Base-by-base conservation (phyloP, 1,140 invertebrate species). In the Bombus fervidus region DNA sequence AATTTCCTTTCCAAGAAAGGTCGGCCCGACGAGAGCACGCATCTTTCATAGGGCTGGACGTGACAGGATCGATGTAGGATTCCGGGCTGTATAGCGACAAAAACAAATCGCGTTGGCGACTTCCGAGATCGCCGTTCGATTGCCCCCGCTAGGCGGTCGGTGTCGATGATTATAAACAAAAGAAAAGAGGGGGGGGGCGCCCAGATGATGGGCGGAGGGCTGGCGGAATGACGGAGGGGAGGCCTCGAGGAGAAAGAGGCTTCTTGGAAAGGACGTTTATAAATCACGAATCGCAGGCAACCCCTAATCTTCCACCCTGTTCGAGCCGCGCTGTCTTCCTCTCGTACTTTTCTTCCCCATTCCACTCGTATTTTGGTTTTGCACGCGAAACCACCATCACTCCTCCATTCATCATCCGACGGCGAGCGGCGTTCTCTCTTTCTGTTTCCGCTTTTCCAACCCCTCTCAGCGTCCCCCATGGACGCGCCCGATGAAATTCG, bases 351-450 rank as follows among this genome's bases (percentile, higher is more conserved):
- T 86, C 87, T 87, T 90, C 87, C 88, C 73, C 86, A 76, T 84
- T 90, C 86, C 77, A 53, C 34, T 81, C 68, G 89, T 74, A 89
- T 90, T 91, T 90, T 90, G 84, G 89, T 90, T 89, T 93, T 91
- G 91, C 94, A 94, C 94, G 94, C 94, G 93, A 95, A 95, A 93
- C 90, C 90, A 93, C 93, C 94, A 94, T 94, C 93, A 92, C 91
- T 92, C 87, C 91, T 89, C 93, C 93, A 95, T 95, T 95, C 94
- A 94, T 95, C 94, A 95, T 94, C 89, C 89, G 83, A 66, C 79
- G 78, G 82, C 85, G 74, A 78, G 82, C 89, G 69, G 82, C 83
- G 73, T 91, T 90, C 89, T 91, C 82, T 66, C 80, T 72, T 71
- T 78, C 83, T 77, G 73, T 83, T 86, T 83, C 72, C 72, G 78